Percentiles rank a stretch among this genome's conserved stretches.
Conservation (phyloP, 1,140 invertebrate genomes). For the Drosophila rhopaloa region DNA sequence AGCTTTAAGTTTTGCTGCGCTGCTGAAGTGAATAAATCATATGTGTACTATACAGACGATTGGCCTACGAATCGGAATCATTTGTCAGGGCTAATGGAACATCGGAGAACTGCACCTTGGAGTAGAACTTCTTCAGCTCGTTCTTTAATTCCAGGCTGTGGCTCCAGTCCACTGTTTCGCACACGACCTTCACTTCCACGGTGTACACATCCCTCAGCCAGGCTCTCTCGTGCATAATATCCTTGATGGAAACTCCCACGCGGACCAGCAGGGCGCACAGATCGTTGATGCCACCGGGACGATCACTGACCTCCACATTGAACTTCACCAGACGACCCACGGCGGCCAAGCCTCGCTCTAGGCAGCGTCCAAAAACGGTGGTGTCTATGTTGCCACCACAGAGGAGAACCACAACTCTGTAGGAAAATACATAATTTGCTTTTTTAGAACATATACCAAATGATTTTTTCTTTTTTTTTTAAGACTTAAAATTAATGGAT, state of each 20-base stretch:
- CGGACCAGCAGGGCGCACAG: conserved; percentile 90
- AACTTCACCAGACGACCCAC: conserved; percentile 95
- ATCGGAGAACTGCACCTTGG: conserved; percentile 84
- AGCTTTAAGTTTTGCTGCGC: conserved; percentile 50
- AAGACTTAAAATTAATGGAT: no score
- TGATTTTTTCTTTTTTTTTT: no score
- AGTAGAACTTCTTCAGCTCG: conserved; percentile 87
- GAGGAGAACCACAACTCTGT: conserved; percentile 91
- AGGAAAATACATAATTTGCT: background rate
- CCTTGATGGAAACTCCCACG: conserved; percentile 95
- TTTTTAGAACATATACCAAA: background rate
- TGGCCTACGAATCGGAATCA: conserved; percentile 1
- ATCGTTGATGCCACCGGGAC: conserved; percentile 94
- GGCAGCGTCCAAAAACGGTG: conserved; percentile 93
- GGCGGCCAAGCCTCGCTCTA: conserved; percentile 95
- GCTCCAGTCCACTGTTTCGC: conserved; percentile 92
- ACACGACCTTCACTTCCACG: conserved; percentile 92
- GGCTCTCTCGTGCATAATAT: conserved; percentile 96
- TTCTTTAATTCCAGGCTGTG: conserved; percentile 89
- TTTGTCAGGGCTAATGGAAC: conserved; percentile 85
- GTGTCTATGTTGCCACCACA: conserved; percentile 98
- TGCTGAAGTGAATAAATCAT: conserved; percentile 56
- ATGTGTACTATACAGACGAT: conserved; percentile 31
- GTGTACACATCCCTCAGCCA: conserved; percentile 96
- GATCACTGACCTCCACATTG: conserved; percentile 93